A percentile compares a stretch with the other conserved stretches of the same genome.
Evolutionary conservation across 1,140 invertebrate species (phyloP).

Genomic region (Metopolophium dirhodum): DNA sequence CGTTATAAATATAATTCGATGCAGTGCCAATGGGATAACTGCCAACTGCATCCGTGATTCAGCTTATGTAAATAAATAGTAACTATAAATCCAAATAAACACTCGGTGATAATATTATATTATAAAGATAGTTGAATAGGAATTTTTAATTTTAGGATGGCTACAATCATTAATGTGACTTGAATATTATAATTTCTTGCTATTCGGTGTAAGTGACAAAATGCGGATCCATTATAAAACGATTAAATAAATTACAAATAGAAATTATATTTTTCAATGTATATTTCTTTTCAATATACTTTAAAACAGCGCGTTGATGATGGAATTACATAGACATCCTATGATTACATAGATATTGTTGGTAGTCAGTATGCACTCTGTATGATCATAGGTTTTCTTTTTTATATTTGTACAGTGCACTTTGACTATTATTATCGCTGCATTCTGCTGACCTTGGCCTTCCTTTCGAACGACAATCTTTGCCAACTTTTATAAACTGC

Average conservation of each 20-base stretch:
- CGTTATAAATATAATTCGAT: constrained; percentile 38
- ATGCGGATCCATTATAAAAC: not conserved
- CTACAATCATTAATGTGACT: not conserved
- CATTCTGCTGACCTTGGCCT: constrained; percentile 43
- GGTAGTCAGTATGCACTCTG: not conserved
- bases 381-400: constrained; percentile 17
- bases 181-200: not conserved
- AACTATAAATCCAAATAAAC: not conserved
- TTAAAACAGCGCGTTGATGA: not conserved
- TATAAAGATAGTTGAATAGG: not conserved
- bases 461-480: constrained; percentile 42
- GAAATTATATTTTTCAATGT: not conserved
- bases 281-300: not conserved
- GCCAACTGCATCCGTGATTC: constrained; percentile 24
- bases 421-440: constrained; percentile 48
- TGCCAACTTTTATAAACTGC: constrained; percentile 47
- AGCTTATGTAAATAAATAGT: constrained; percentile 33
- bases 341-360: too few relatives aligned
- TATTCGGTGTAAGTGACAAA: not conserved
- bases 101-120: not conserved
- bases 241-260: not conserved
- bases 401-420: constrained; percentile 31
- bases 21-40: constrained; percentile 19
- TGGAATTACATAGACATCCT: too few relatives aligned
- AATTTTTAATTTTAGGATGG: not conserved